phyloP scores from a whole-genome alignment of 2,888 invertebrate species.

The Dysmachus trigonus region DNA sequence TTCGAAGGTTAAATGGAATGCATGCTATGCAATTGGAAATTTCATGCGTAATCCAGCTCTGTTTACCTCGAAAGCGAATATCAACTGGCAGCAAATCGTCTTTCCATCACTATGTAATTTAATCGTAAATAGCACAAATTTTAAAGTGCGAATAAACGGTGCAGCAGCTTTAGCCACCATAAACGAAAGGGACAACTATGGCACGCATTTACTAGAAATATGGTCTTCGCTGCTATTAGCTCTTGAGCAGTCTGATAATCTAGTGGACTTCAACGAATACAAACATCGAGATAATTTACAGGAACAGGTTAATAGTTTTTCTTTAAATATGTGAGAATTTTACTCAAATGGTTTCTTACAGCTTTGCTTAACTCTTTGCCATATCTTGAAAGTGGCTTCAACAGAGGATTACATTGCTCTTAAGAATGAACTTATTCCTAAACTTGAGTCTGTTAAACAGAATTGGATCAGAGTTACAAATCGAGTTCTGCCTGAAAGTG shows the following conservation, averaged over 20 bases:
- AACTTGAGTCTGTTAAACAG: conserved; percentile 56
- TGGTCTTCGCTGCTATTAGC: conserved; percentile 80
- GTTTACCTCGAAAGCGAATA: conserved; percentile 54
- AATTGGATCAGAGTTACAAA: conserved; percentile 62
- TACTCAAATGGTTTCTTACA: conserved; percentile 61
- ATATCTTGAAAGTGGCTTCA: conserved; percentile 71
- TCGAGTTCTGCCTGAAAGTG: conserved; percentile 61
- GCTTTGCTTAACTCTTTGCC: conserved; percentile 79
- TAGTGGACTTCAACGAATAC: conserved; percentile 85
- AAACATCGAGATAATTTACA: conserved; percentile 86
- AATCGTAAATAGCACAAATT: conserved; percentile 79
- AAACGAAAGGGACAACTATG: conserved; percentile 71
- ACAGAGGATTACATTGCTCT: conserved; percentile 70
- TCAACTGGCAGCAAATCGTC: conserved; percentile 68
- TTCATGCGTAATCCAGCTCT: conserved; percentile 72
- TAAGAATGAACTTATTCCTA: conserved; percentile 55
- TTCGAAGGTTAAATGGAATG: conserved; percentile 93
- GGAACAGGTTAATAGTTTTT: conserved; percentile 72
- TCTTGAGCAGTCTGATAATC: conserved; percentile 79
- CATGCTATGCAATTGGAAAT: conserved; percentile 87
- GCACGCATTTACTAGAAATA: conserved; percentile 68
- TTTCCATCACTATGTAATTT: conserved; percentile 73
- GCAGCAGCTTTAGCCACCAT: conserved; percentile 77
- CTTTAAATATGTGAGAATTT: conserved; percentile 10
- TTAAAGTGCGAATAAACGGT: conserved; percentile 91